Base-by-base conservation (phyloP, 2,797 vertebrate species). In the Nannoperca obscura region DNA sequence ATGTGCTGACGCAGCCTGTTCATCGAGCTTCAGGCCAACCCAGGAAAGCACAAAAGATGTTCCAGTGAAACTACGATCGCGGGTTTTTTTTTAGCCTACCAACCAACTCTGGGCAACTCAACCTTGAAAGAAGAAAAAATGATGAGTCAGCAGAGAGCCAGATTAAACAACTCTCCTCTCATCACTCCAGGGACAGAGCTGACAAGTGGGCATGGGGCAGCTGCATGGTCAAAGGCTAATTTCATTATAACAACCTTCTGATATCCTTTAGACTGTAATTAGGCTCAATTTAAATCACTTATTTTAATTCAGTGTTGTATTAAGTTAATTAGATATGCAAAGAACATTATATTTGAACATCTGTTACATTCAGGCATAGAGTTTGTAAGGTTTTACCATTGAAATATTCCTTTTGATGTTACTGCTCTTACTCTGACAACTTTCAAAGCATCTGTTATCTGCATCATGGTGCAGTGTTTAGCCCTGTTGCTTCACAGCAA, bases 1-100 rank as follows among this genome's bases (percentile, higher is more conserved):
- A 95, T 93, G 90, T 94, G 94, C 94, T 93, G 93, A 95, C 66
- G 84, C 78, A 47, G 86, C 76, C 64, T 40, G 72, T 90, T 85
- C 58, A 3, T 47, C n/a, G 55, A 85, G 86, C 78, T 81, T 59
- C 74, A 83, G 78, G 79, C 86, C 81, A 83, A 82, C 75, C 78
- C 83, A 71, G 82, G 75, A 81, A 66, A 76, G 82, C 88, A 88
- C 86, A 93, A 92, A 93, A 89, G 86, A 90, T 82, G 44, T 81
- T 80, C 87, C 86, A 89, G 71, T 85, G 69, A 88, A 90, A 90
- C 86, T 89, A 84, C 58, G 22, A 84, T 79, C 83, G 59, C 80
- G 65, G 1, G 10, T 40, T 40, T 40, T 13, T 40, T 76, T 73
- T 66, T 68, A 42, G 6, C 60, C 22, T 12, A 2, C 22, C 12